These are phyloP conservation scores for Camelus bactrianus DNA, from an alignment of 2,113 vertebrate species.

Conservation along the genomic window DNA sequence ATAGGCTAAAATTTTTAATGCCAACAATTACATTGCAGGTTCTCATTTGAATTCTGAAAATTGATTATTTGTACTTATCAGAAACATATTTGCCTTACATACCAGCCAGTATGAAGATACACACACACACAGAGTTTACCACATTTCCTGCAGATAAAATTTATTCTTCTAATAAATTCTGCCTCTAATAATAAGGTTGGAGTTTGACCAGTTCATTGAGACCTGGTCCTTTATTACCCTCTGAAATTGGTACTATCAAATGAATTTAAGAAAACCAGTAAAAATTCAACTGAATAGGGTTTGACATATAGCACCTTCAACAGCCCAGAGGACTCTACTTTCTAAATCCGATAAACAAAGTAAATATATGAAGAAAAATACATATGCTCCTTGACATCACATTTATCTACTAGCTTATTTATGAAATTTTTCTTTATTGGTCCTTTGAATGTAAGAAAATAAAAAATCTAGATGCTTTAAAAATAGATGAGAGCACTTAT, in stretches of 20 bases:
- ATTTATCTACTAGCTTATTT: conserved; percentile 66
- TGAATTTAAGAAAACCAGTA: conserved; percentile 70
- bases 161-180: conserved; percentile 71
- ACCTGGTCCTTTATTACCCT: conserved; percentile 67
- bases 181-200: conserved; percentile 60
- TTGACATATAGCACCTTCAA: conserved; percentile 74
- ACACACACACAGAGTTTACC: background rate
- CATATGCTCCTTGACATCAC: conserved; percentile 36
- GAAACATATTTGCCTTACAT: background rate
- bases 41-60: conserved; percentile 9
- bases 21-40: background rate
- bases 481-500: conserved; percentile 54
- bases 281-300: conserved; percentile 54
- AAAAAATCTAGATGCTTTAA: conserved; percentile 52
- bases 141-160: conserved; percentile 41
- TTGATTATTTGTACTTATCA: background rate
- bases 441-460: conserved; percentile 58
- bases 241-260: conserved; percentile 69
- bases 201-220: conserved; percentile 60
- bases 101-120: background rate
- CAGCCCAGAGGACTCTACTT: conserved; percentile 65
- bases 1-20: background rate
- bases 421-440: conserved; percentile 73
- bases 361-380: conserved; percentile 77
- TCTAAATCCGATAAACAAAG: conserved; percentile 75